These are phyloP conservation scores for Drosophila engyochracea DNA, from an alignment of 2,888 invertebrate genomes.

Conservation along the genomic window DNA sequence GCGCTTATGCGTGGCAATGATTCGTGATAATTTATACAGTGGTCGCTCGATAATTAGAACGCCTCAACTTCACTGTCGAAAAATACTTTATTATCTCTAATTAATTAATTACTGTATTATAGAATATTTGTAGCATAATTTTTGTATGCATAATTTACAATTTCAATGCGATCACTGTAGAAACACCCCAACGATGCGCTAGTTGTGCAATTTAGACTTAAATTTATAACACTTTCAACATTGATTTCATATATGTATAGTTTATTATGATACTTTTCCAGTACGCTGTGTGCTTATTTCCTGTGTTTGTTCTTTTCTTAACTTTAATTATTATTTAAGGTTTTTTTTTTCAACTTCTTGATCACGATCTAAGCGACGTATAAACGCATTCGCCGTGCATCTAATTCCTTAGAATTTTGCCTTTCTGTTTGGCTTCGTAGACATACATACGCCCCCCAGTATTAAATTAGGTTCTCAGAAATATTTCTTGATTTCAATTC, in stretches of 20 bases:
- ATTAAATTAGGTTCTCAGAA: constrained; percentile 17
- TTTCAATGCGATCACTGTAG: background rate
- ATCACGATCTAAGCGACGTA: constrained; percentile 22
- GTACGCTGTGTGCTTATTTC: background rate
- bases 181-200: constrained; percentile 29
- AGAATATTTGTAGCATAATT: background rate
- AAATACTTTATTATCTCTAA: background rate
- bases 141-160: background rate
- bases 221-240: background rate
- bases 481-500: constrained; percentile 21
- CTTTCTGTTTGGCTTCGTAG: constrained; percentile 51
- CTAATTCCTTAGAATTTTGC: constrained; percentile 6
- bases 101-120: background rate
- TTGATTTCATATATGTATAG: background rate
- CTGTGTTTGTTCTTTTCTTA: background rate
- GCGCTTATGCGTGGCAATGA: constrained; percentile 51
- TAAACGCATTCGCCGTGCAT: constrained; percentile 36
- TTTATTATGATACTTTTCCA: background rate
- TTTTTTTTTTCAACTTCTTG: background rate
- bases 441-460: constrained; percentile 37
- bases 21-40: constrained; percentile 14
- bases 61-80: background rate
- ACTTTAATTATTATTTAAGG: background rate
- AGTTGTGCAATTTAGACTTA: constrained; percentile 14
- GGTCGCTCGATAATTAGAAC: background rate